Percentiles rank a stretch among this genome's conserved stretches.
These are phyloP conservation scores for Corythaixoides concolor DNA, from an alignment of 2,113 vertebrate species.

Conservation along the genomic window DNA sequence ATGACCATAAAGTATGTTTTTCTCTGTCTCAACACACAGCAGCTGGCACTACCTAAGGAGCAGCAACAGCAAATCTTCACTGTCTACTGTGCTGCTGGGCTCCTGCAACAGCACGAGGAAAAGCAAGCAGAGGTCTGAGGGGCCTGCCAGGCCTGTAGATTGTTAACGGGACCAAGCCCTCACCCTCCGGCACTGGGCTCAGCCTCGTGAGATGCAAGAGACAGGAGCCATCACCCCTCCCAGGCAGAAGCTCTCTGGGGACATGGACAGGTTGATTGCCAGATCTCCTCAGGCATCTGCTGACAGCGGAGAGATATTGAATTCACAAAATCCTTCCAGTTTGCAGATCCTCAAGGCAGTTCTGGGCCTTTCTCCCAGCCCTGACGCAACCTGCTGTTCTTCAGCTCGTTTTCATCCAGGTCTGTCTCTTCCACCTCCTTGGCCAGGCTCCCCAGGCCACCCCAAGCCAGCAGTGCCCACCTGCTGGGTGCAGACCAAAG, in stretches of 20 bases:
- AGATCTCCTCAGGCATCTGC: background rate
- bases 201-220: too few species aligned
- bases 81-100: fast-evolving
- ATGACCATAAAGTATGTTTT: background rate
- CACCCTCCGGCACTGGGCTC: too few species aligned
- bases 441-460: background rate
- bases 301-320: background rate
- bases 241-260: background rate
- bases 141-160: background rate
- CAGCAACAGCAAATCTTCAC: background rate
- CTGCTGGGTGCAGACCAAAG: background rate
- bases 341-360: background rate
- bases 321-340: background rate
- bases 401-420: background rate
- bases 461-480: background rate
- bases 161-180: too few species aligned
- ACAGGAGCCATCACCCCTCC: too few species aligned
- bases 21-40: background rate
- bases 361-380: background rate
- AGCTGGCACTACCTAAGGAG: background rate
- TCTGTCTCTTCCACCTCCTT: background rate
- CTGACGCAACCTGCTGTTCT: background rate
- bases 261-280: background rate
- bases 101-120: background rate
- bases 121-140: background rate